Base-by-base conservation (phyloP, 2,888 invertebrate genomes). In the Drosophila anceps region DNA sequence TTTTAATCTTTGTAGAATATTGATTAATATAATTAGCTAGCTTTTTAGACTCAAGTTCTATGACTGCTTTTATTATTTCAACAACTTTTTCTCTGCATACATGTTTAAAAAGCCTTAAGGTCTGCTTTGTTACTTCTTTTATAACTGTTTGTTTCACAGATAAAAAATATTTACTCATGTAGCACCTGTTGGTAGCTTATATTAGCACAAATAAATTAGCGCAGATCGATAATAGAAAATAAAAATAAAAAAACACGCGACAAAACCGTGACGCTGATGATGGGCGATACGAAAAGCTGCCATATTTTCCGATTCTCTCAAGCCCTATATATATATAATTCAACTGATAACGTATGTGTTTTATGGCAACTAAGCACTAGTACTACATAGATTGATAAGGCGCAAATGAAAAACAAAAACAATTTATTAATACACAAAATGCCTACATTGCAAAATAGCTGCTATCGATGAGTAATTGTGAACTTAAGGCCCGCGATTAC, bases 251-350 rank as follows among this genome's bases (percentile, higher is more conserved):
- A 37, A 31, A 53, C 81, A 82, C 65, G 73, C 76, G 73, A 84
- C 41, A 35, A 71, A 87, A 84, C 82, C 85, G 82, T 82, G 82
- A 69, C 76, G 67, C 1, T 15, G 44, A 29, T 29, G 20, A 24
- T 41, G 33, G 4, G 48, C 27, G 24, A 58, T 61, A 29, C 37
- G 48, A 37, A 58, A 70, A 31, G 43, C 46, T 43, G 66, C 44
- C 35, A 55, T 62, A 63, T 71, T 10, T 53, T 51, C 54, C 51
- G 61, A 31, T 10, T 41, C 13, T 33, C 41, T n/a, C 18, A 37
- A 51, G 10, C 35, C 37, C 13, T 20, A 33, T 53, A 57, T 53
- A 57, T 57, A 62, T 69, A 69, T 53, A 41, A 20, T 27, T 10
- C 33, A 63, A 24, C 35, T 72, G 67, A 73, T 78, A 78, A 55